Percentiles rank a stretch among this genome's conserved stretches.
Evolutionary conservation across 2,888 invertebrate genomes (phyloP).

Genomic region (Aquatica leii): DNA sequence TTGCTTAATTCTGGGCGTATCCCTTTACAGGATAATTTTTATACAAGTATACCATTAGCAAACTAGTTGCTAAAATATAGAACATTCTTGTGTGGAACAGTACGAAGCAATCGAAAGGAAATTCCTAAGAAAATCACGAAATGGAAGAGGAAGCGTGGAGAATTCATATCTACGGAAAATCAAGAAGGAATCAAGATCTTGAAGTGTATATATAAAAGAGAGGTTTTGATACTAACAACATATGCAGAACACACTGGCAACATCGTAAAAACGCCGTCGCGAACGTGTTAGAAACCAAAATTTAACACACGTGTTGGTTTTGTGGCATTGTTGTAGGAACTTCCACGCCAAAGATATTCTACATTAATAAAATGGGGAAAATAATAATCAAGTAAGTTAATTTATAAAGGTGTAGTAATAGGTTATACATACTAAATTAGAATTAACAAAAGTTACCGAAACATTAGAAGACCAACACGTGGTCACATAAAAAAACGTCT

Average conservation of each 20-base stretch:
- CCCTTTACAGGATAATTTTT: neutral
- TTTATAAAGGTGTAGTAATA: too few relatives aligned
- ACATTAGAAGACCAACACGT: too few relatives aligned
- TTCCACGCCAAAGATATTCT: too few relatives aligned
- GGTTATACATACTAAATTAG: too few relatives aligned
- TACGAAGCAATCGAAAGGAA: neutral
- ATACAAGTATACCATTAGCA: neutral
- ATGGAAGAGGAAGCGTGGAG: neutral
- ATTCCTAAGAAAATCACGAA: neutral
- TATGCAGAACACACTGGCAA: neutral
- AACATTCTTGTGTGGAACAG: neutral
- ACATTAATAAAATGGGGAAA: too few relatives aligned
- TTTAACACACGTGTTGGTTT: too few relatives aligned
- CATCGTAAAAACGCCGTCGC: neutral
- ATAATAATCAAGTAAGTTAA: too few relatives aligned
- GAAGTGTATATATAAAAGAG: neutral
- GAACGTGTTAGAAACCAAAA: too few relatives aligned
- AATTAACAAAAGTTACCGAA: too few relatives aligned
- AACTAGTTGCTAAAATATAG: neutral
- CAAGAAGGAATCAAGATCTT: neutral
- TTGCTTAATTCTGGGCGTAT: neutral
- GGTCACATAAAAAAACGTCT: too few relatives aligned
- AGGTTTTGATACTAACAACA: neutral
- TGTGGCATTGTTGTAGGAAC: too few relatives aligned
- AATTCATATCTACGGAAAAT: neutral